A percentile compares a stretch with the other conserved stretches of the same genome.
These are phyloP conservation scores for Hetaerina americana DNA, from an alignment of 1,140 invertebrate genomes.

Conservation along the genomic window DNA sequence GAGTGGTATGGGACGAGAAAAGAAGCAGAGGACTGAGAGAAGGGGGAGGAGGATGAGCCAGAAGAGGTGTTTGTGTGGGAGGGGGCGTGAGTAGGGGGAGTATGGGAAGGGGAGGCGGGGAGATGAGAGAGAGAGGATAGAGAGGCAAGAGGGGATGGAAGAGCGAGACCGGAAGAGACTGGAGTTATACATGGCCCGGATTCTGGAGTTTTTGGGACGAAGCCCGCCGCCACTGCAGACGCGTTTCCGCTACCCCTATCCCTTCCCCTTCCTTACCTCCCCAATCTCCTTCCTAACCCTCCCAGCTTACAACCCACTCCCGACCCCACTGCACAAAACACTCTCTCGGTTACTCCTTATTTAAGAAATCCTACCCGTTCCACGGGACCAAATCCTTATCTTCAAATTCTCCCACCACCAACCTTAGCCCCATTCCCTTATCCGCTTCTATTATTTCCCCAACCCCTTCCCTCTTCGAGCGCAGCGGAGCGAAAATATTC, in stretches of 20 bases:
- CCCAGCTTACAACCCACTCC: neutral
- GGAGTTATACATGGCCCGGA: neutral
- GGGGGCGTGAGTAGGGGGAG: neutral
- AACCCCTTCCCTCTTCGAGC: too few species aligned
- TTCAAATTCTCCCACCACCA: too few species aligned
- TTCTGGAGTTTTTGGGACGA: neutral
- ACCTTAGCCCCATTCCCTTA: too few species aligned
- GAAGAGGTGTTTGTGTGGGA: neutral
- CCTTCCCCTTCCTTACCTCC: neutral
- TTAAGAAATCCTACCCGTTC: too few species aligned
- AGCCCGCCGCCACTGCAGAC: neutral
- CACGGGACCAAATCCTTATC: too few species aligned
- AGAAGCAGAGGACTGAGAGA: neutral
- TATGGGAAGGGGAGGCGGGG: neutral
- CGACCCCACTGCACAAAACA: too few species aligned
- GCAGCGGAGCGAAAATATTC: too few species aligned
- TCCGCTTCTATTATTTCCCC: too few species aligned
- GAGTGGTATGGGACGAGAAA: neutral
- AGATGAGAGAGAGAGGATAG: neutral
- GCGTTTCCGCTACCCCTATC: neutral
- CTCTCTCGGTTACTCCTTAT: too few species aligned
- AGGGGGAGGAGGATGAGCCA: neutral
- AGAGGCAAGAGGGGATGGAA: neutral
- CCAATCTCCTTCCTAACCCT: neutral
- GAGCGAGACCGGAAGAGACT: neutral